These are phyloP conservation scores for Spinus pinus DNA, from an alignment of 2,797 vertebrate genomes.

Conservation along the genomic window DNA sequence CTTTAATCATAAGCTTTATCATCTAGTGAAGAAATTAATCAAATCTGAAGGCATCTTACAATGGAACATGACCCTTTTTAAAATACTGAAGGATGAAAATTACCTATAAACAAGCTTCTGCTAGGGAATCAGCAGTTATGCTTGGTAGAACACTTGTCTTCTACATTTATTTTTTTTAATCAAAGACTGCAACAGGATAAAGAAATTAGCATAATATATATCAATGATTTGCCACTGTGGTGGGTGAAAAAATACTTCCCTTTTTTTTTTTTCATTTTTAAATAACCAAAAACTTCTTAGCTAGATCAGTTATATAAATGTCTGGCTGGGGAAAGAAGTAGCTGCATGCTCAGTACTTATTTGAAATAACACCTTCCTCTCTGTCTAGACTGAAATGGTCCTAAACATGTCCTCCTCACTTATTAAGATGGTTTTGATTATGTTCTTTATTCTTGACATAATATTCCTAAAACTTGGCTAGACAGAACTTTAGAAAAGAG, in stretches of 20 bases:
- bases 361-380: neutral
- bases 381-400: neutral
- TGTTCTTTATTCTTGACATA: neutral
- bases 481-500: neutral
- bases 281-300: neutral
- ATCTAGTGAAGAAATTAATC: neutral
- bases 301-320: neutral
- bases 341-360: neutral
- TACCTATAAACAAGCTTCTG: neutral
- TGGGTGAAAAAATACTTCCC: neutral
- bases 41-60: neutral
- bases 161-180: slow-evolving; percentile 29
- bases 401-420: neutral
- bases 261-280: neutral
- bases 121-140: neutral
- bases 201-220: slow-evolving; percentile 27
- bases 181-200: neutral
- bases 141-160: neutral
- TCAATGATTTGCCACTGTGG: neutral
- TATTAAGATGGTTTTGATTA: neutral
- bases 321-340: neutral
- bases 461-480: neutral
- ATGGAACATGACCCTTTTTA: neutral
- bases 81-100: neutral
- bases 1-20: neutral